These are phyloP conservation scores for Cheilosia vulpina DNA, from an alignment of 2,888 invertebrate genomes.

Conservation along the genomic window DNA sequence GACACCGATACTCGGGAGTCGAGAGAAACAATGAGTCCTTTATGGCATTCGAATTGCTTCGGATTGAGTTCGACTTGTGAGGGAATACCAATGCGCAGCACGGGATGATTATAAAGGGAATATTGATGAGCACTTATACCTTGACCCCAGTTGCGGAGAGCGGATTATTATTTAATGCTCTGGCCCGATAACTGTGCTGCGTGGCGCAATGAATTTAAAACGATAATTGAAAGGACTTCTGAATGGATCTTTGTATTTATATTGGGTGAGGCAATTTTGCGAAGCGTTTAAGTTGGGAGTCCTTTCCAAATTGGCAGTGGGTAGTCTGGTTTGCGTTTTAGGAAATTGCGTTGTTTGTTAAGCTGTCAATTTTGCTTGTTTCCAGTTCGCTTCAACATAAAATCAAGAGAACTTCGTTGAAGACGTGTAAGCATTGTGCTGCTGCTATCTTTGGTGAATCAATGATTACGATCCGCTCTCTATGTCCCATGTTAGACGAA, in stretches of 20 bases:
- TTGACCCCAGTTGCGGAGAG: slow-evolving; percentile 7
- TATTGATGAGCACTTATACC: slow-evolving; percentile 1
- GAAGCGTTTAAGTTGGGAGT: too few species aligned
- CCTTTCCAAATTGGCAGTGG: too few species aligned
- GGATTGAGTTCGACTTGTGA: slow-evolving; percentile 14
- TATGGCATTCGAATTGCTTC: slow-evolving; percentile 37
- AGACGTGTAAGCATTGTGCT: too few species aligned
- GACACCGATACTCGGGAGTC: slow-evolving; percentile 18
- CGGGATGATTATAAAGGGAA: slow-evolving; percentile 38
- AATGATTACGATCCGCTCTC: too few species aligned
- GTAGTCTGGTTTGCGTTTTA: too few species aligned
- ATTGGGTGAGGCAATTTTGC: too few species aligned
- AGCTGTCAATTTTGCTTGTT: too few species aligned
- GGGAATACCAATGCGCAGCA: neutral
- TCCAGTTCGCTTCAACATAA: too few species aligned
- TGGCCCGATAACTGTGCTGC: neutral
- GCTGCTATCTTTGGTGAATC: too few species aligned
- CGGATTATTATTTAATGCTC: slow-evolving; percentile 6
- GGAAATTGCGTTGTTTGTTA: too few species aligned
- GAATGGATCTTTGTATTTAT: neutral
- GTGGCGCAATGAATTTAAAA: slow-evolving; percentile 11
- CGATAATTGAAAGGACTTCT: slow-evolving; percentile 8
- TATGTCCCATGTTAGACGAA: too few species aligned
- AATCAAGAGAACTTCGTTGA: too few species aligned
- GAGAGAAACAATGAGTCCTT: slow-evolving; percentile 39